phyloP scores from a whole-genome alignment of 2,113 vertebrate genomes.

The Sebastes schlegelii region DNA sequence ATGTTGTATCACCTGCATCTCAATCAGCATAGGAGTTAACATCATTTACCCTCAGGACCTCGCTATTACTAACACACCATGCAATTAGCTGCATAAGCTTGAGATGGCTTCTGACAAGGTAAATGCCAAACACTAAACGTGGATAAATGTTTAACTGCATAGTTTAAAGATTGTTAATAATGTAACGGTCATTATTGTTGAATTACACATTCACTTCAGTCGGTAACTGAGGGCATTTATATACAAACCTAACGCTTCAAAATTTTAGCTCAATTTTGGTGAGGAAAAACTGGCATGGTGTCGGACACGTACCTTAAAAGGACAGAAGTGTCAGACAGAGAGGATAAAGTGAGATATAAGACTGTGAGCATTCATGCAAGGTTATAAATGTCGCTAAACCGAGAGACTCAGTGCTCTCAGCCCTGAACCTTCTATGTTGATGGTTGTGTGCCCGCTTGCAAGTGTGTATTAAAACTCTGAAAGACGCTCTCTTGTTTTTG shows the following conservation, averaged over 20 bases:
- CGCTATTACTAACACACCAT: neutral
- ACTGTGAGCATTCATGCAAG: too few relatives aligned
- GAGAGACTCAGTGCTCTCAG: too few relatives aligned
- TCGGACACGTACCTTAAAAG: too few relatives aligned
- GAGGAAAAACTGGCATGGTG: too few relatives aligned
- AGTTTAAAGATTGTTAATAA: neutral
- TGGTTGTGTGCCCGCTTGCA: too few relatives aligned
- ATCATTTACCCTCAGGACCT: slow-evolving; percentile 16
- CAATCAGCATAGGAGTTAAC: slow-evolving; percentile 7
- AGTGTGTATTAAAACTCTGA: too few relatives aligned
- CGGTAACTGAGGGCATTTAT: neutral
- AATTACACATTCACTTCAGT: neutral
- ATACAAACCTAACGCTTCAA: neutral
- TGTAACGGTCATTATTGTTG: neutral
- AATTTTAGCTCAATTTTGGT: too few relatives aligned
- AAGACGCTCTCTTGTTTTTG: too few relatives aligned
- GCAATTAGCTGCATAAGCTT: neutral
- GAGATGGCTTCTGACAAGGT: slow-evolving; percentile 1
- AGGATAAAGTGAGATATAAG: too few relatives aligned
- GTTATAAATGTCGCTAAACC: too few relatives aligned
- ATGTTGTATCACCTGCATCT: slow-evolving; percentile 36
- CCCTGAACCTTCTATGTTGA: too few relatives aligned
- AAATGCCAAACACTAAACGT: neutral
- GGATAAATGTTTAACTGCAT: neutral
- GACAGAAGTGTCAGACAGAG: too few relatives aligned